These are phyloP conservation scores for Sebastiscus albofasciatus DNA, from an alignment of 2,797 vertebrate species.

Conservation along the genomic window DNA sequence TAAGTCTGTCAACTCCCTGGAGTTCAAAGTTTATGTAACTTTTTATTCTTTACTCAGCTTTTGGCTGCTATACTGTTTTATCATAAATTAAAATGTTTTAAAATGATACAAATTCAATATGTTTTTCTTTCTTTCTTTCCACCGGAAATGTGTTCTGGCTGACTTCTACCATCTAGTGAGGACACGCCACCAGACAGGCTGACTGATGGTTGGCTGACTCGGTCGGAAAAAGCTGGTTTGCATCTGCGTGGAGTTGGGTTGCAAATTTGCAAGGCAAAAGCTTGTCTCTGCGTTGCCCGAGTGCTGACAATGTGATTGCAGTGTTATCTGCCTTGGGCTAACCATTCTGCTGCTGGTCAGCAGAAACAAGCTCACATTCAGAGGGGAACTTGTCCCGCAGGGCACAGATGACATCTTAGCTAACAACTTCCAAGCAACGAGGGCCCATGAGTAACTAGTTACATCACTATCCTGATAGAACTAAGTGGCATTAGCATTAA, in stretches of 20 bases:
- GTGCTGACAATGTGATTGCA: conserved; percentile 55
- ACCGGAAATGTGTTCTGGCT: neutral
- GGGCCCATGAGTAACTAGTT: conserved; percentile 14
- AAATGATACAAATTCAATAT: neutral
- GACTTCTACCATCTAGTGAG: neutral
- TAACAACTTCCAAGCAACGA: neutral
- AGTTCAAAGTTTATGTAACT: neutral
- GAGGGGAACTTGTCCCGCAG: conserved; percentile 33
- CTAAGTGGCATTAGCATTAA: conserved; percentile 6
- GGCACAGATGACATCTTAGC: conserved; percentile 32
- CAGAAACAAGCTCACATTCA: conserved; percentile 39
- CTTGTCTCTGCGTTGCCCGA: conserved; percentile 6
- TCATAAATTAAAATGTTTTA: neutral
- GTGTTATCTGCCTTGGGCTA: conserved; percentile 39
- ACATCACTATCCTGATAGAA: conserved; percentile 35
- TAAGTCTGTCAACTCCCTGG: neutral
- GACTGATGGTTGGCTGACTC: conserved; percentile 28
- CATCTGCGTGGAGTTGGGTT: conserved; percentile 53
- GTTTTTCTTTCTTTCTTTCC: neutral
- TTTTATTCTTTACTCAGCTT: neutral
- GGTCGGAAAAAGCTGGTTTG: conserved; percentile 62
- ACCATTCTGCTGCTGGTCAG: conserved; percentile 60
- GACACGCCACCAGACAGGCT: neutral
- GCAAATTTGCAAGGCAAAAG: conserved; percentile 80
- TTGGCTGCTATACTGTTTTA: neutral